Evolutionary conservation across 2,113 vertebrate species (phyloP).

Genomic region (Erythrocercus mccallii): DNA sequence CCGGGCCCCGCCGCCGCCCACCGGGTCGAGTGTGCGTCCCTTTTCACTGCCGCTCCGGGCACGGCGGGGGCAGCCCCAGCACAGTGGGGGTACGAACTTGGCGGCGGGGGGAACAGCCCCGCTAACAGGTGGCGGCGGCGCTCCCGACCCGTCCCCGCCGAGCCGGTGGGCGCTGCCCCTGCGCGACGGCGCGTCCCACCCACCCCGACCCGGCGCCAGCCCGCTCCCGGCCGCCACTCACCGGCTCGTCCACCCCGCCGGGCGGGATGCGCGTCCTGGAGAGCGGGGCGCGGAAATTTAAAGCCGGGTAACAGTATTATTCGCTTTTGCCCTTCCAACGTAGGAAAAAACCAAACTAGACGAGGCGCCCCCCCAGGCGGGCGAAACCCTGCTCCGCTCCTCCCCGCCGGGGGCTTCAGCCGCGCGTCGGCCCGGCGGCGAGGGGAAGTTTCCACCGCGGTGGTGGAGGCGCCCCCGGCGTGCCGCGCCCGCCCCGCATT

Average conservation of each 20-base stretch:
- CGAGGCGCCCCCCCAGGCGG: background rate
- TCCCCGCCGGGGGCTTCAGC: background rate
- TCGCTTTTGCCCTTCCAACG: background rate
- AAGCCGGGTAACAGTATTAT: background rate
- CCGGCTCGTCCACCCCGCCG: background rate
- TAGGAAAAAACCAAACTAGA: background rate
- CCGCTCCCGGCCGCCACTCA: background rate
- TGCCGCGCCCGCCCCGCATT: conserved; percentile 53
- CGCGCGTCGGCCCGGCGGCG: background rate
- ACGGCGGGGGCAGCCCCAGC: background rate
- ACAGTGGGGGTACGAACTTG: background rate
- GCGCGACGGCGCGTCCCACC: background rate
- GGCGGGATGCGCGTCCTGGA: background rate
- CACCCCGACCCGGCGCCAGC: background rate
- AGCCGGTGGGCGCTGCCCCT: background rate
- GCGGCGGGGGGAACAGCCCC: background rate
- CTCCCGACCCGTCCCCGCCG: background rate
- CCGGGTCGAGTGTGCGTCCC: background rate
- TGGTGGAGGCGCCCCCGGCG: conserved; percentile 37
- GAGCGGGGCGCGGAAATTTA: conserved; percentile 2
- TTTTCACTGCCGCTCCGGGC: background rate
- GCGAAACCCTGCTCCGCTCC: background rate
- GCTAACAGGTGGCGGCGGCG: background rate
- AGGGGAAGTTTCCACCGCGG: conserved; percentile 44
- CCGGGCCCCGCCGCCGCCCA: background rate